phyloP scores from a whole-genome alignment of 1,140 invertebrate genomes.

The Papilio glaucus region DNA sequence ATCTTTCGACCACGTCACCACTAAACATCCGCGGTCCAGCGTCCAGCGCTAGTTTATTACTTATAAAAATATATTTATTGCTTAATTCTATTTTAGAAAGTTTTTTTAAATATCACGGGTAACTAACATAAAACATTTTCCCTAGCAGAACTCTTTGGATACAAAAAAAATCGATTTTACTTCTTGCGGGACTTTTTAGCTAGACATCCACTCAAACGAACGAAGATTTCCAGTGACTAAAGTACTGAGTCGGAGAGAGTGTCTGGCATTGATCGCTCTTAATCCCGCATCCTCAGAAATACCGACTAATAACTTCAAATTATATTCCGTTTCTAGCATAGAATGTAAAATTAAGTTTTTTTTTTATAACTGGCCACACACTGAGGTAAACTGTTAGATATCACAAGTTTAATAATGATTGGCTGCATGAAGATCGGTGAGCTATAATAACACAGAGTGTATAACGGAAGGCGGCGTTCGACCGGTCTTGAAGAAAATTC shows the following conservation, averaged over 20 bases:
- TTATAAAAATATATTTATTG: no score
- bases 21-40: no score
- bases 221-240: neutral
- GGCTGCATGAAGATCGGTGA: conserved; percentile 19
- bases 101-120: no score
- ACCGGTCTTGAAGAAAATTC: conserved; percentile 65
- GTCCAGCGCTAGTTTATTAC: no score
- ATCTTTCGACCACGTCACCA: no score
- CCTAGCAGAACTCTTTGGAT: no score
- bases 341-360: neutral
- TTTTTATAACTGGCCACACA: neutral
- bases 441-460: conserved; percentile 29
- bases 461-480: conserved; percentile 47
- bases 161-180: no score
- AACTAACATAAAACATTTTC: no score
- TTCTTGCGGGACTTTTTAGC: no score
- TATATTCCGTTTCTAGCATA: neutral
- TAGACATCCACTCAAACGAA: neutral
- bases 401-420: conserved; percentile 33
- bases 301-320: neutral
- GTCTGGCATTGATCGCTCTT: neutral
- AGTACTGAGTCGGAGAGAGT: no score
- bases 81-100: no score
- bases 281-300: neutral
- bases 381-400: neutral